Conservation (phyloP, 2,113 vertebrate genomes). For the Gallinago undulata region DNA sequence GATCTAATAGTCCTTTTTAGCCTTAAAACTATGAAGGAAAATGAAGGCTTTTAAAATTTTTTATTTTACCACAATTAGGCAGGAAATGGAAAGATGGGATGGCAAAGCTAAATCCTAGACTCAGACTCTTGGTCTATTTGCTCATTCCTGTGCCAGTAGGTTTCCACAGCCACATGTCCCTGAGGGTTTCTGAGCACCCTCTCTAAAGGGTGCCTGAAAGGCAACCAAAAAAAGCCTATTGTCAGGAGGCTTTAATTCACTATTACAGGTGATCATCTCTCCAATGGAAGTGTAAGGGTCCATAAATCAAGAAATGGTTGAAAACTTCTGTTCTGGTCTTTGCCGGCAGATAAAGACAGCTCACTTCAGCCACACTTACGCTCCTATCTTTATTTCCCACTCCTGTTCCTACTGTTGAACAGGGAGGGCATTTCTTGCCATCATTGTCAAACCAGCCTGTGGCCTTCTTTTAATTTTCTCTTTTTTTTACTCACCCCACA, state of each 20-base stretch:
- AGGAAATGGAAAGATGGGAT: neutral
- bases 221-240: neutral
- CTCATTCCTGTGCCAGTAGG: neutral
- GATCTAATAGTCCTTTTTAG: constrained; percentile 29
- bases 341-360: neutral
- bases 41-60: constrained; percentile 15
- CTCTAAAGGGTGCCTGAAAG: neutral
- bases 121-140: neutral
- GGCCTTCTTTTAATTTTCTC: neutral
- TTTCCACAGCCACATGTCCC: neutral
- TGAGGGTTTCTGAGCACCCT: neutral
- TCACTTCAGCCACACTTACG: neutral
- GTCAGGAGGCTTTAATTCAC: constrained; percentile 34
- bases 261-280: neutral
- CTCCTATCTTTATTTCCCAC: neutral
- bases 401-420: neutral
- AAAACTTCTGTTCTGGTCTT: constrained; percentile 10
- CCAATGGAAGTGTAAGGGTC: neutral
- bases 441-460: neutral
- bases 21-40: constrained; percentile 26
- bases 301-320: constrained; percentile 17
- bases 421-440: neutral
- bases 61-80: neutral
- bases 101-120: neutral
- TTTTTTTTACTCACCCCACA: neutral